Evolutionary conservation across 2,113 vertebrate genomes (phyloP), one percentile per base, ranked within the genome.

Genomic region (Thinocorus orbignyianus): DNA sequence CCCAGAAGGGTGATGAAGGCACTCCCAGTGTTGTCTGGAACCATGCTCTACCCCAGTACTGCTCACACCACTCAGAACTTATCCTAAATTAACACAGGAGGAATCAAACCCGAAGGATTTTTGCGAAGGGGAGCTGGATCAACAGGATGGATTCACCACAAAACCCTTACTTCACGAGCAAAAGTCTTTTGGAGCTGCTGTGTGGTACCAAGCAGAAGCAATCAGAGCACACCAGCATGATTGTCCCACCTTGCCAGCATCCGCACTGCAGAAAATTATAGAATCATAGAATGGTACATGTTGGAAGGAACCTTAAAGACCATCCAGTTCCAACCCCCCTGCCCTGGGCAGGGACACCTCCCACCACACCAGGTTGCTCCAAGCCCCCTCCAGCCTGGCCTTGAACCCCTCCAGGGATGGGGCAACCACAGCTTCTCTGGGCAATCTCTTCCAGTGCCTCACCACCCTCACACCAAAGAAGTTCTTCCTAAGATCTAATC

Each of bases 11-110:
- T 20, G 62, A 10, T 15, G 64, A 2, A 2, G 4, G 46, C 4
- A 1, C 58, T 17, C 49, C 17, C 6, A 1, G 55, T 0, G 12
- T 18, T 2, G 20, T 9, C 0, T 1, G 51, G 5, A 13, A 22
- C 16, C 4, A 0, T 13, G 39, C 25, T 41, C 1, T 8, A 9
- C 9, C 46, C 48, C 57, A 44, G 28, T 35, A 14, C 11, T 5
- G 0, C 37, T 81, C 11, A 6, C 23, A 1, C 26, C 0, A 5
- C 30, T 10, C 26, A 30, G 26, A 54, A 26, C 52, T 52, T n/a
- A 4, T 2, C 4, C 28, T 57, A 3, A 42, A 8, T 11, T 24
- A 42, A 30, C 1, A 2, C 46, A 8, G 35, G 18, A 44, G 33
- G 51, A 84, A 15, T 2, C 13, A 4, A 14, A 23, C 25, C 72